These are phyloP conservation scores for Neodiprion lecontei DNA, from an alignment of 1,140 invertebrate species.

Conservation along the genomic window DNA sequence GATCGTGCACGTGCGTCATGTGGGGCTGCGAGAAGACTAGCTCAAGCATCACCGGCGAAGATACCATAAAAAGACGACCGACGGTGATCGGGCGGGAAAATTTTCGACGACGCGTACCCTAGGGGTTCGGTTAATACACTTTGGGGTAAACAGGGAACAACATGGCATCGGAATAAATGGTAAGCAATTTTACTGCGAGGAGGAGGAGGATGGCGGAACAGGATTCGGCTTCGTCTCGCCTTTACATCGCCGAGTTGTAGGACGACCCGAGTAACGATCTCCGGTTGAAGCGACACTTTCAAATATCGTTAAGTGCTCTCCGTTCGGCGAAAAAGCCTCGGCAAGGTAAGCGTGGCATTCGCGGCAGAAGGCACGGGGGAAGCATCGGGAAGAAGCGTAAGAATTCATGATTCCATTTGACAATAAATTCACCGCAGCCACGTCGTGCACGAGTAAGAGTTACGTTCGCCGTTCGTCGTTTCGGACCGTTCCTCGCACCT, in stretches of 20 bases:
- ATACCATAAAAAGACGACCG: not conserved
- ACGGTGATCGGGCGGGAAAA: no score
- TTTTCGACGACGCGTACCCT: slow-evolving; percentile 32
- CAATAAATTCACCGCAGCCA: not conserved
- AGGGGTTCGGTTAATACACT: slow-evolving; percentile 42
- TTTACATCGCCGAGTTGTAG: not conserved
- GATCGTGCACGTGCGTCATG: not conserved
- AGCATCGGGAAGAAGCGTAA: not conserved
- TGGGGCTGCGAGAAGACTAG: not conserved
- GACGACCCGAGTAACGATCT: not conserved
- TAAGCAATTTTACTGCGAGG: slow-evolving; percentile 14
- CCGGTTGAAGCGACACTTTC: slow-evolving; percentile 9
- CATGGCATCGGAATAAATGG: slow-evolving; percentile 14
- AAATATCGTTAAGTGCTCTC: slow-evolving; percentile 19
- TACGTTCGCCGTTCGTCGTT: no score
- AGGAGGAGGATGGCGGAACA: not conserved
- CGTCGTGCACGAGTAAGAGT: not conserved
- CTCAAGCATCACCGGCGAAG: no score
- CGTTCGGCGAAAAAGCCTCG: not conserved
- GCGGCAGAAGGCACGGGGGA: not conserved
- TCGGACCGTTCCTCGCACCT: no score
- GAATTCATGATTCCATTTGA: slow-evolving; percentile 1
- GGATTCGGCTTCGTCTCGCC: not conserved
- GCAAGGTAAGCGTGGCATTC: not conserved
- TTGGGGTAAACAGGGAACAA: slow-evolving; percentile 24